Evolutionary conservation across 2,113 vertebrate species (phyloP).

Genomic region (Vombatus ursinus): DNA sequence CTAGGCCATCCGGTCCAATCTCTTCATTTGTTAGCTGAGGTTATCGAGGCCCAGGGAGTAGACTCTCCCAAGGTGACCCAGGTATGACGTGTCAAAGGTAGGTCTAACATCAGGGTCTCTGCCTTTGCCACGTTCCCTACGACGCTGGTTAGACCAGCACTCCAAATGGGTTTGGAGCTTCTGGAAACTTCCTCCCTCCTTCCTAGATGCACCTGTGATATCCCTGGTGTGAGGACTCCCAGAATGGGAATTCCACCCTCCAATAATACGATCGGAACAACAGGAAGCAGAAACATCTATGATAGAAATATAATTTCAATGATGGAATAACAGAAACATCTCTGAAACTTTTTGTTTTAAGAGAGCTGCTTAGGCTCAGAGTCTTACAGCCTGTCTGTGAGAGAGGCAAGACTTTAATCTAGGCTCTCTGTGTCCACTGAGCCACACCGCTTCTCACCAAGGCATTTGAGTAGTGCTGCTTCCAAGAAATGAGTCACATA

Average conservation of each 20-base stretch:
- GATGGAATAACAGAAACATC: neutral
- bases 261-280: neutral
- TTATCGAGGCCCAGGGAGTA: too few species aligned
- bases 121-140: too few species aligned
- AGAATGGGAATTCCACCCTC: neutral
- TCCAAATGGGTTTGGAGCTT: neutral
- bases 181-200: too few species aligned
- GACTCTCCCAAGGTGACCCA: too few species aligned
- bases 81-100: too few species aligned
- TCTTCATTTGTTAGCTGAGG: too few species aligned
- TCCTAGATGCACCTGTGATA: neutral
- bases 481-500: constrained; percentile 13
- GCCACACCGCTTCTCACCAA: neutral
- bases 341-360: neutral
- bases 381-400: neutral
- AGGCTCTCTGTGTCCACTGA: neutral
- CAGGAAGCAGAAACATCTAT: neutral
- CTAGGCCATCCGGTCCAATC: accelerated
- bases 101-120: too few species aligned
- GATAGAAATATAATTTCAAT: neutral
- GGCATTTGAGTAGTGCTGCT: constrained; percentile 25
- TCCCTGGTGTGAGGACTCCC: neutral
- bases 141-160: neutral
- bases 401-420: neutral
- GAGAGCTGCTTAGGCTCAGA: neutral